phyloP scores from a whole-genome alignment of 2,888 invertebrate genomes.

The Barypeithes pellucidus region DNA sequence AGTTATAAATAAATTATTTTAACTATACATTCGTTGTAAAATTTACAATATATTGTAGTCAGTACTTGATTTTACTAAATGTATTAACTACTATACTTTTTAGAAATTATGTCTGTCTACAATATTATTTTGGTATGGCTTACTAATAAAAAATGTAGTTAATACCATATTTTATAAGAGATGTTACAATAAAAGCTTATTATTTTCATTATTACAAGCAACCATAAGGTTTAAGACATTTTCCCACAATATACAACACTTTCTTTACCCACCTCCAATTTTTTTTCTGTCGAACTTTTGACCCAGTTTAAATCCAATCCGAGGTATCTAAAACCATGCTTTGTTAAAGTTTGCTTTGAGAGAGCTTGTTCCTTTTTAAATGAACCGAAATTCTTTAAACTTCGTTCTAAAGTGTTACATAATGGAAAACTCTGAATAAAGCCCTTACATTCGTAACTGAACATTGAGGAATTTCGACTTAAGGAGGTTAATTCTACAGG shows the following conservation, averaged over 20 bases:
- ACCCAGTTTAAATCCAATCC: conserved; percentile 28
- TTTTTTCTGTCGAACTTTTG: conserved; percentile 24
- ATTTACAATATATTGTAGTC: too few species aligned
- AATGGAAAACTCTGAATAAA: conserved; percentile 30
- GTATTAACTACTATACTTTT: too few species aligned
- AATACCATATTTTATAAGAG: too few species aligned
- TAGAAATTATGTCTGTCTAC: too few species aligned
- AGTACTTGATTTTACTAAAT: too few species aligned
- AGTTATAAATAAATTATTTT: too few species aligned
- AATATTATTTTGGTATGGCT: too few species aligned
- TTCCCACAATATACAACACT: not conserved
- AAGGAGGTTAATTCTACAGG: conserved; percentile 4
- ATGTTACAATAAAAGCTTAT: too few species aligned
- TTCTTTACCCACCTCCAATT: not conserved
- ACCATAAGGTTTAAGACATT: too few species aligned
- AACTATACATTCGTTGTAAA: too few species aligned
- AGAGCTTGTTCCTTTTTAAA: conserved; percentile 29
- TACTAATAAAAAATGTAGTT: too few species aligned
- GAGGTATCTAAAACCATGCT: conserved; percentile 20
- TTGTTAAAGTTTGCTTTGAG: conserved; percentile 26
- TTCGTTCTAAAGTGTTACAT: conserved; percentile 32
- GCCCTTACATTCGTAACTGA: conserved; percentile 12
- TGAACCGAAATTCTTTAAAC: conserved; percentile 32
- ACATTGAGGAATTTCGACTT: conserved; percentile 9
- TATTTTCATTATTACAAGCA: too few species aligned